phyloP scores from a whole-genome alignment of 2,888 invertebrate genomes.

The Sinodicranocentrus sp. region DNA sequence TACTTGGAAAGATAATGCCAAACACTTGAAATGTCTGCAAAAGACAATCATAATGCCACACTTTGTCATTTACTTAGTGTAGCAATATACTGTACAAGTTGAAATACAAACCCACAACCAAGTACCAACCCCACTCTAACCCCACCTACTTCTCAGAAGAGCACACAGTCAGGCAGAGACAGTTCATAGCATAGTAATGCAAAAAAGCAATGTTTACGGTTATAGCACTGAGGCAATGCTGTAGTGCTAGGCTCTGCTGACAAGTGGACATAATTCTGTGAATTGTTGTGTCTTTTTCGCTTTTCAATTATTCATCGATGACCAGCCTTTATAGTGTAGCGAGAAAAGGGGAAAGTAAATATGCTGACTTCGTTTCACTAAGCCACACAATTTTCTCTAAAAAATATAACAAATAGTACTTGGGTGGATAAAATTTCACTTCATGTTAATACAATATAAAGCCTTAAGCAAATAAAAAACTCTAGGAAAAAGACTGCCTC shows the following conservation, averaged over 20 bases:
- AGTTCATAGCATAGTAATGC: not conserved
- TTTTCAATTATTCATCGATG: slow-evolving; percentile 73
- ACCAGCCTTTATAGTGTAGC: slow-evolving; percentile 75
- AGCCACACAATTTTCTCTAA: slow-evolving; percentile 36
- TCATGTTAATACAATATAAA: slow-evolving; percentile 1
- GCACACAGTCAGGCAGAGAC: not conserved
- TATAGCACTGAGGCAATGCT: no score
- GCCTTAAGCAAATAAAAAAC: slow-evolving; percentile 41
- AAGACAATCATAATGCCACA: slow-evolving; percentile 36
- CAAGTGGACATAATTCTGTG: slow-evolving; percentile 48
- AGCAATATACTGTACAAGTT: slow-evolving; percentile 47
- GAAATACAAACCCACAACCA: slow-evolving; percentile 39
- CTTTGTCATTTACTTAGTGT: slow-evolving; percentile 57
- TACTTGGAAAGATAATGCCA: slow-evolving; percentile 40
- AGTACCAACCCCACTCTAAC: slow-evolving; percentile 24
- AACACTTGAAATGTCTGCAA: slow-evolving; percentile 46
- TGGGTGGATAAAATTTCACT: not conserved
- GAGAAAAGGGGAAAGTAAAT: slow-evolving; percentile 63
- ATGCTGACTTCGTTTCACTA: slow-evolving; percentile 54
- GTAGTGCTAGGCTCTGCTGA: slow-evolving; percentile 26
- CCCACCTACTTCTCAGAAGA: slow-evolving; percentile 29
- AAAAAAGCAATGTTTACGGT: no score
- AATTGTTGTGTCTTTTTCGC: slow-evolving; percentile 65
- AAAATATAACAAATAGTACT: slow-evolving; percentile 16
- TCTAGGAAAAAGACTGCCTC: slow-evolving; percentile 52